These are phyloP conservation scores for Falco biarmicus DNA, from an alignment of 2,797 vertebrate species.

Conservation along the genomic window DNA sequence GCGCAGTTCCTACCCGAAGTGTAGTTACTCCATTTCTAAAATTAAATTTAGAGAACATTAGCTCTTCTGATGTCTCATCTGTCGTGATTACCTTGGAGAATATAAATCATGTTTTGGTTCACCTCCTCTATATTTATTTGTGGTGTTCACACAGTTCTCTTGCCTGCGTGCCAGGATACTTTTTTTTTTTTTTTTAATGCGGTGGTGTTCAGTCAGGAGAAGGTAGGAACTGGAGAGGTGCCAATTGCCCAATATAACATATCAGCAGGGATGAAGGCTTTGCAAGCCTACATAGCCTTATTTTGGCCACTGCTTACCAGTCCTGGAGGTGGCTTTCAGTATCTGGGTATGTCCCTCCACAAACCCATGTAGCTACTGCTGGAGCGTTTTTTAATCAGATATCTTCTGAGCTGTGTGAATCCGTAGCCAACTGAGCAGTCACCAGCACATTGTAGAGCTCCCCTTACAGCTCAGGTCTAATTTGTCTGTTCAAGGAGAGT, in stretches of 20 bases:
- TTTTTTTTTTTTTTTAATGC: neutral
- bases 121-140: neutral
- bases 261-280: neutral
- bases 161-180: neutral
- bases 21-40: neutral
- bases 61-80: conserved; percentile 37
- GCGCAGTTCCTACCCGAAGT: neutral
- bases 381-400: neutral
- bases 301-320: neutral
- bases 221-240: neutral
- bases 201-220: neutral
- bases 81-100: conserved; percentile 13
- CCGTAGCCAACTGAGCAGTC: neutral
- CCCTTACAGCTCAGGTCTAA: neutral
- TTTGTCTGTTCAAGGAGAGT: neutral
- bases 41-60: conserved; percentile 43
- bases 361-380: neutral
- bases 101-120: neutral
- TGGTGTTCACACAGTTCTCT: neutral
- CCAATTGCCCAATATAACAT: neutral
- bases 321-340: neutral
- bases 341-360: neutral
- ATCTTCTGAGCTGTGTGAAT: neutral
- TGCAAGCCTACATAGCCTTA: neutral
- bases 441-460: neutral